Percentiles rank a stretch among this genome's conserved stretches.
phyloP scores from a whole-genome alignment of 1,140 invertebrate species.

The Caerostris extrusa region DNA sequence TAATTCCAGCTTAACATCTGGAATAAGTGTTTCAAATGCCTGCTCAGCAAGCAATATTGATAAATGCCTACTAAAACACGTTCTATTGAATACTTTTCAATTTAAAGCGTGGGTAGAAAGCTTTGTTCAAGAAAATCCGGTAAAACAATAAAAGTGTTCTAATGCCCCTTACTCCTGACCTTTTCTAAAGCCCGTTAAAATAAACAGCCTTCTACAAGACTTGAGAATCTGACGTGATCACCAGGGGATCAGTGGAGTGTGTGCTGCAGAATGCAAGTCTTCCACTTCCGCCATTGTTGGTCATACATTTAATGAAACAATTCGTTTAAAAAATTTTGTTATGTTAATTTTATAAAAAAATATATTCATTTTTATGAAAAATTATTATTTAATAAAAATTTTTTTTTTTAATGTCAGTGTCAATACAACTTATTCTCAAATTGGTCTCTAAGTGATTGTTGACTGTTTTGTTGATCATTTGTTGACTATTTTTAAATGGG shows the following conservation, averaged over 20 bases:
- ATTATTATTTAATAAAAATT: no score
- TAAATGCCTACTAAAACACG: background rate
- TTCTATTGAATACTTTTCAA: background rate
- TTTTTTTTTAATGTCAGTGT: no score
- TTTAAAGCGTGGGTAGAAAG: slow-evolving; percentile 9
- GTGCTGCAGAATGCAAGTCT: background rate
- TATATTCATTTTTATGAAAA: no score
- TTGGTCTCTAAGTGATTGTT: no score
- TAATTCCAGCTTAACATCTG: background rate
- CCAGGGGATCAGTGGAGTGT: background rate
- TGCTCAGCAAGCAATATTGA: background rate
- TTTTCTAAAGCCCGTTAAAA: slow-evolving; percentile 50
- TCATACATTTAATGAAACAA: background rate
- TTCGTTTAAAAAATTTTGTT: no score
- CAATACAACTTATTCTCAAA: no score
- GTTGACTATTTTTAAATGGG: no score
- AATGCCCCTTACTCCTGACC: slow-evolving; percentile 18
- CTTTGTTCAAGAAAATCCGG: background rate
- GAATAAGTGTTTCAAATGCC: background rate
- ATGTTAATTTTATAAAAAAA: no score
- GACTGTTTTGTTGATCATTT: no score
- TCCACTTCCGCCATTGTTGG: background rate
- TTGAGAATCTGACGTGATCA: slow-evolving; percentile 24
- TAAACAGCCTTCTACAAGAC: slow-evolving; percentile 33
- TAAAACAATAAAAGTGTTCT: slow-evolving; percentile 8